Evolutionary conservation across 2,888 invertebrate genomes (phyloP).

Genomic region (Brachypalpus laphriformis): DNA sequence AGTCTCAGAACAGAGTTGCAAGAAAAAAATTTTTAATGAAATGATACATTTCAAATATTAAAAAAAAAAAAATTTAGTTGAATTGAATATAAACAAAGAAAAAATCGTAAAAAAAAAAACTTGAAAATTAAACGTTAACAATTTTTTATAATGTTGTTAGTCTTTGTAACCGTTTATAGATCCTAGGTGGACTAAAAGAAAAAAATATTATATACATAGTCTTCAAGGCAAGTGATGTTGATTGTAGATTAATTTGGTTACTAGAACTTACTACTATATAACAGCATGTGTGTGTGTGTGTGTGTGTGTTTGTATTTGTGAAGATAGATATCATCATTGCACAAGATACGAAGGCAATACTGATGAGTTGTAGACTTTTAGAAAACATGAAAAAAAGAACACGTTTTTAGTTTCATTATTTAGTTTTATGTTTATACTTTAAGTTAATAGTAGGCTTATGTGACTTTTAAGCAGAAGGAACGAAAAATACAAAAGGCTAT

Average conservation of each 20-base stretch:
- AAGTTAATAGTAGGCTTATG: neutral
- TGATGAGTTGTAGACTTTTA: conserved; percentile 16
- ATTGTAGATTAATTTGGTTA: conserved; percentile 60
- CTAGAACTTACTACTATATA: conserved; percentile 14
- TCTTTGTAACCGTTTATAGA: conserved; percentile 67
- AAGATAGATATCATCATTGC: conserved; percentile 37
- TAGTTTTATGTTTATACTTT: conserved; percentile 4
- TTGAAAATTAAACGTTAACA: conserved; percentile 57
- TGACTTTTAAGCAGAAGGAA: neutral
- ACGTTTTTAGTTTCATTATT: neutral
- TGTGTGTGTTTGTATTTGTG: conserved; percentile 13
- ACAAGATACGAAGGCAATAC: conserved; percentile 7
- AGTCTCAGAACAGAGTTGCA: conserved; percentile 24
- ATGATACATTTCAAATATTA: conserved; percentile 53
- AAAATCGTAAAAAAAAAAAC: conserved; percentile 38
- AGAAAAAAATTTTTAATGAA: conserved; percentile 34
- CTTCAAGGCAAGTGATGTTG: conserved; percentile 70
- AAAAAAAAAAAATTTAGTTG: conserved; percentile 46
- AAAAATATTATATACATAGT: conserved; percentile 36
- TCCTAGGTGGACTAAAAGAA: conserved; percentile 39
- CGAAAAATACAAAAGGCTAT: neutral
- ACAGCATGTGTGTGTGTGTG: conserved; percentile 38
- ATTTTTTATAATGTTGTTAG: conserved; percentile 70
- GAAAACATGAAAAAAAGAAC: neutral
- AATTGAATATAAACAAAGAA: conserved; percentile 39